A percentile compares a stretch with the other conserved stretches of the same genome.
phyloP scores from a whole-genome alignment of 1,140 invertebrate genomes.

The Medauroidea extradentata region DNA sequence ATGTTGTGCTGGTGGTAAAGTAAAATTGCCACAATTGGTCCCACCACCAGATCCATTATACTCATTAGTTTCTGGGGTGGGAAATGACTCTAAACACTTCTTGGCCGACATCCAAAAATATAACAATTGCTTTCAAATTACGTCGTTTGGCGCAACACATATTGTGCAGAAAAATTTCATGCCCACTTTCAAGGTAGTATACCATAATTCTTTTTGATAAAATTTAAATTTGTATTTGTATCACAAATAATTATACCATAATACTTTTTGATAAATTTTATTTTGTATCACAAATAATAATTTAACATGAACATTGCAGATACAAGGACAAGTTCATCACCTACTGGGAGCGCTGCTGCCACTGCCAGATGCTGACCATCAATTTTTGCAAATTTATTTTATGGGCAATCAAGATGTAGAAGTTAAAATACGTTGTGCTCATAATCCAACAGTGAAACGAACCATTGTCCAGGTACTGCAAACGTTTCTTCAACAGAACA shows the following conservation, averaged over 20 bases:
- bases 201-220: too few relatives aligned
- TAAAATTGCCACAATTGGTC: conserved; percentile 32
- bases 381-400: conserved; percentile 42
- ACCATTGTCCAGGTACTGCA: conserved; percentile 34
- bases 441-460: conserved; percentile 29
- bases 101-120: conserved; percentile 33
- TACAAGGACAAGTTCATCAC: conserved; percentile 28
- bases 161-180: conserved; percentile 31
- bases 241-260: too few relatives aligned
- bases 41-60: conserved; percentile 31
- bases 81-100: conserved; percentile 34
- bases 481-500: conserved; percentile 38
- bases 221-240: too few relatives aligned
- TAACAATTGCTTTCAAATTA: conserved; percentile 30
- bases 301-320: not conserved
- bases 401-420: conserved; percentile 39
- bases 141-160: conserved; percentile 38
- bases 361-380: conserved; percentile 19
- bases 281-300: not conserved
- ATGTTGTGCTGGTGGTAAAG: conserved; percentile 39
- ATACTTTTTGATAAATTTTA: conserved; percentile 14
- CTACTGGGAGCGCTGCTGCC: conserved; percentile 36
- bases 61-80: conserved; percentile 30
- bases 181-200: conserved; percentile 43
- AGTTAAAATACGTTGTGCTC: conserved; percentile 38